A percentile compares a stretch with the other conserved stretches of the same genome.
These are phyloP conservation scores for Dasypolia templi DNA, from an alignment of 2,888 invertebrate species.

Conservation along the genomic window DNA sequence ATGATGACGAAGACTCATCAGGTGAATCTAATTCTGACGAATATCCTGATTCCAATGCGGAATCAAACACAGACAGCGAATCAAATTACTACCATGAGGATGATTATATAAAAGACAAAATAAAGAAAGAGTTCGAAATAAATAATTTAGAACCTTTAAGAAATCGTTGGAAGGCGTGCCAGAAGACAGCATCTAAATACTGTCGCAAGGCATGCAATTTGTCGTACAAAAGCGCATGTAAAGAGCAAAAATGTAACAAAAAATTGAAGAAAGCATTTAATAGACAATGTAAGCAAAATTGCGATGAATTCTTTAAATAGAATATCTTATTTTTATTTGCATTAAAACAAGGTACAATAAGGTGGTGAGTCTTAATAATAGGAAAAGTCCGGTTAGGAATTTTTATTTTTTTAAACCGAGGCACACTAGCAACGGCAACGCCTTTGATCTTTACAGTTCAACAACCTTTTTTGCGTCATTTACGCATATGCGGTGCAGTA, in stretches of 20 bases:
- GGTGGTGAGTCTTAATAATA: background rate
- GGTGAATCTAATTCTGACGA: conserved; percentile 48
- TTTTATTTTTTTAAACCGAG: background rate
- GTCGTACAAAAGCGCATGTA: conserved; percentile 41
- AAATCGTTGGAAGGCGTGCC: conserved; percentile 40
- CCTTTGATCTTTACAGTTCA: background rate
- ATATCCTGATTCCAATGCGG: conserved; percentile 18
- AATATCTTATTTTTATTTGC: background rate
- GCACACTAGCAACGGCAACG: background rate
- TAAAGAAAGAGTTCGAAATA: background rate
- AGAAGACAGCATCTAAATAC: conserved; percentile 25
- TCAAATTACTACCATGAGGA: conserved; percentile 41
- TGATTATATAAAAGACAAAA: conserved; percentile 19
- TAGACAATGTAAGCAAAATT: conserved; percentile 71
- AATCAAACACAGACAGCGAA: conserved; percentile 28
- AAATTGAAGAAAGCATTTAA: conserved; percentile 57
- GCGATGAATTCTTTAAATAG: conserved; percentile 50
- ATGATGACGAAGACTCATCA: conserved; percentile 29
- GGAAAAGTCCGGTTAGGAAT: background rate
- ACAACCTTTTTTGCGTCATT: background rate
- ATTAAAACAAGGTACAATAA: background rate
- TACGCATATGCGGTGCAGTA: background rate
- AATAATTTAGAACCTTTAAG: conserved; percentile 15
- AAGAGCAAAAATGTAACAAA: background rate
- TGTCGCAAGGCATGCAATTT: conserved; percentile 25